These are phyloP conservation scores for Selene dorsalis DNA, from an alignment of 2,797 vertebrate genomes.

Conservation along the genomic window DNA sequence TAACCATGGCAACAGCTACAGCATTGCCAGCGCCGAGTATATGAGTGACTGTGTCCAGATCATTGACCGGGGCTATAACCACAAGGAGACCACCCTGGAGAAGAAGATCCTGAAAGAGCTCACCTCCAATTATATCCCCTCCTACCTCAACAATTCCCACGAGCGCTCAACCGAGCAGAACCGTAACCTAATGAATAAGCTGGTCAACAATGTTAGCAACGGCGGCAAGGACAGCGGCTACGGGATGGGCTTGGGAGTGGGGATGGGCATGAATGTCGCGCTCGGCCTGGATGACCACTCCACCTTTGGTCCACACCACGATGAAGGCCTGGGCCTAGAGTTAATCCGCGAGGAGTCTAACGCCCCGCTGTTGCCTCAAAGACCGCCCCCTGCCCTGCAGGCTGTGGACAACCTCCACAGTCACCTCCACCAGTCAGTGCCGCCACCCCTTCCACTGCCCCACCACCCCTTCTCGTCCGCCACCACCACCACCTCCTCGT, in stretches of 20 bases:
- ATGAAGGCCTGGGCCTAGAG: constrained; percentile 93
- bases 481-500: constrained; percentile 82
- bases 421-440: constrained; percentile 83
- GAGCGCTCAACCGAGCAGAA: constrained; percentile 93
- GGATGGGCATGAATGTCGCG: constrained; percentile 76
- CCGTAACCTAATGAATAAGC: constrained; percentile 96
- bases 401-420: constrained; percentile 87
- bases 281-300: constrained; percentile 80
- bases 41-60: constrained; percentile 99
- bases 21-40: constrained; percentile 95
- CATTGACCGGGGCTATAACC: constrained; percentile 95
- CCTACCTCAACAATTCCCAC: constrained; percentile 96
- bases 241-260: constrained; percentile 87
- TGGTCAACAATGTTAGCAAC: constrained; percentile 93
- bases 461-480: constrained; percentile 84
- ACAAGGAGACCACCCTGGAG: constrained; percentile 96
- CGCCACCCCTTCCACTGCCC: constrained; percentile 83
- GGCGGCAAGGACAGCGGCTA: constrained; percentile 91
- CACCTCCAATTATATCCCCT: constrained; percentile 97
- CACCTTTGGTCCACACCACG: constrained; percentile 89
- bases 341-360: constrained; percentile 95
- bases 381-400: constrained; percentile 79
- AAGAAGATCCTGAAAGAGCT: constrained; percentile 99
- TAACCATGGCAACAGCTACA: constrained; percentile 99
- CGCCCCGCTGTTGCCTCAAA: constrained; percentile 90